A percentile compares a stretch with the other conserved stretches of the same genome.
phyloP scores from a whole-genome alignment of 2,113 vertebrate genomes.

The Isurus oxyrinchus region DNA sequence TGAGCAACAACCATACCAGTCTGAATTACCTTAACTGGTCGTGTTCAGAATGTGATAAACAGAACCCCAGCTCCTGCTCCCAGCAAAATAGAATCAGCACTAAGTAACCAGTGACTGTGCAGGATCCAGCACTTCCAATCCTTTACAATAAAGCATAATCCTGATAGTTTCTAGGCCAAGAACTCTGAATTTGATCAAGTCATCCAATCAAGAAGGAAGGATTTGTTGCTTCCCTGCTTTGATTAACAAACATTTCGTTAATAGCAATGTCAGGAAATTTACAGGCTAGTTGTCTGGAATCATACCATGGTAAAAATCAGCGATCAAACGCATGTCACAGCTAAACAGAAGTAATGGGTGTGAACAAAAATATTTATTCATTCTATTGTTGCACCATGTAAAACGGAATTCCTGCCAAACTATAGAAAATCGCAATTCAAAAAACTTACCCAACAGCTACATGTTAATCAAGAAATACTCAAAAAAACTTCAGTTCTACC shows the following conservation, averaged over 20 bases:
- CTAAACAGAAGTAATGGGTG: neutral
- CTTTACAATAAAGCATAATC: neutral
- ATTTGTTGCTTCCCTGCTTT: neutral
- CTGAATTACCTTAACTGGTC: neutral
- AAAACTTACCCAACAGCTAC: neutral
- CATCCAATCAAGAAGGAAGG: no score
- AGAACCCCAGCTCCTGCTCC: neutral
- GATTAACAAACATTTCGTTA: neutral
- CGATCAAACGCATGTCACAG: neutral
- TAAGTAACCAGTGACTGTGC: neutral
- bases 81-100: neutral
- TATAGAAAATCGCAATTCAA: neutral
- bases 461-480: neutral
- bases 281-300: neutral
- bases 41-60: neutral
- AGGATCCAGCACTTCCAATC: neutral
- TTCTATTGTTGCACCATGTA: neutral
- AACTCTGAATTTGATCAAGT: neutral
- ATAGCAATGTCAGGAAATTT: neutral
- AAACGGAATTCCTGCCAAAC: neutral
- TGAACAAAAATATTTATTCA: neutral
- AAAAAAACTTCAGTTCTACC: neutral
- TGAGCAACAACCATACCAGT: neutral
- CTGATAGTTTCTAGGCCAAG: neutral
- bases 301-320: neutral